A percentile compares a stretch with the other conserved stretches of the same genome.
phyloP scores from a whole-genome alignment of 2,888 invertebrate species.

The Hirtodrosophila duncani region DNA sequence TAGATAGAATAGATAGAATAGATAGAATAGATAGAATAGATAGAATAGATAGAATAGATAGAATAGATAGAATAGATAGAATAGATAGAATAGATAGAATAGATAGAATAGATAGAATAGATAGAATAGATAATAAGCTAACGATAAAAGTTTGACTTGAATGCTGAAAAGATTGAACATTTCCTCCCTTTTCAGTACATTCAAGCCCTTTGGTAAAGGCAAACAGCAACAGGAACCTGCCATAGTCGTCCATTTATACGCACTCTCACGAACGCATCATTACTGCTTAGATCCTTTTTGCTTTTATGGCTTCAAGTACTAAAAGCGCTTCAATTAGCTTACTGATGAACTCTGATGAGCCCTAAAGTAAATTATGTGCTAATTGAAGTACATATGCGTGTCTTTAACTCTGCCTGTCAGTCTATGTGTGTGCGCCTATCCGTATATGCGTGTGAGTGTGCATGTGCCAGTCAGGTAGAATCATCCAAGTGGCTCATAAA shows the following conservation, averaged over 20 bases:
- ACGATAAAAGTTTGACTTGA: too few species aligned
- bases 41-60: too few species aligned
- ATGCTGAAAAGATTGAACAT: too few species aligned
- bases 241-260: constrained; percentile 3
- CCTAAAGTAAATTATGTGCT: constrained; percentile 62
- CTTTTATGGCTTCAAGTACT: constrained; percentile 55
- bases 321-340: constrained; percentile 63
- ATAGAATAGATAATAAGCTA: too few species aligned
- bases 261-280: constrained; percentile 5
- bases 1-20: too few species aligned
- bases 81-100: too few species aligned
- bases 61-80: too few species aligned
- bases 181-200: too few species aligned
- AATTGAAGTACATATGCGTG: constrained; percentile 53
- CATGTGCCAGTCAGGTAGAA: constrained; percentile 9
- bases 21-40: too few species aligned
- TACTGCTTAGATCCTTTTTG: constrained; percentile 7
- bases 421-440: background rate
- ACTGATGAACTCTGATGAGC: constrained; percentile 64
- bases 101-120: too few species aligned
- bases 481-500: constrained; percentile 27
- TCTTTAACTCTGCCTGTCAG: constrained; percentile 8
- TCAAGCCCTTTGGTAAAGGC: too few species aligned
- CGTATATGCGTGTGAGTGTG: background rate
- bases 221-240: too few species aligned